These are phyloP conservation scores for Stenchaetothrips biformis DNA, from an alignment of 2,888 invertebrate genomes.

Conservation along the genomic window DNA sequence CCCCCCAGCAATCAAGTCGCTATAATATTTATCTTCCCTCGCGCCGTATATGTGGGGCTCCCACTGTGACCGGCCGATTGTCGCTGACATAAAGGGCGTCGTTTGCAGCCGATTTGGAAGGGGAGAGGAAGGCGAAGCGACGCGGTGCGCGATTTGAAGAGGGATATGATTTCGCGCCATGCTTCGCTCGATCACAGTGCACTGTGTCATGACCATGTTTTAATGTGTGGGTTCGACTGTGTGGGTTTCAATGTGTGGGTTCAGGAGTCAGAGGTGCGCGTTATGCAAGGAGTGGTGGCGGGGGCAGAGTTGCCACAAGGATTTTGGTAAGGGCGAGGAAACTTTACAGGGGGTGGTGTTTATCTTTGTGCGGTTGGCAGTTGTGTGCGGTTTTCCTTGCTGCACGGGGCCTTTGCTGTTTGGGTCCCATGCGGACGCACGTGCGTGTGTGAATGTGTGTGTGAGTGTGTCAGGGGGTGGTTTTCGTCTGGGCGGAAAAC, in stretches of 20 bases:
- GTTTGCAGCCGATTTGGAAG: too few species aligned
- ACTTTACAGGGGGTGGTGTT: neutral
- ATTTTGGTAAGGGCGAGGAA: neutral
- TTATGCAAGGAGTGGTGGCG: neutral
- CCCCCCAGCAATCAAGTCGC: neutral
- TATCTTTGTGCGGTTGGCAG: neutral
- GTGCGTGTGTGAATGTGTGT: too few species aligned
- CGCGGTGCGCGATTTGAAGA: too few species aligned
- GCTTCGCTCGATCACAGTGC: too few species aligned
- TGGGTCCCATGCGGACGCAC: neutral
- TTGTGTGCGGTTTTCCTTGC: neutral
- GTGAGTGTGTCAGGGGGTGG: too few species aligned
- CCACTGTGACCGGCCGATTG: neutral
- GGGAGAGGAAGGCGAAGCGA: too few species aligned
- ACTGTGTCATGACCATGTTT: too few species aligned
- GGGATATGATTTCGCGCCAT: too few species aligned
- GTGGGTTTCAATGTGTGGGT: too few species aligned
- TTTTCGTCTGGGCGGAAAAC: too few species aligned
- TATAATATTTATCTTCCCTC: slow-evolving; percentile 7
- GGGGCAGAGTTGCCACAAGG: too few species aligned
- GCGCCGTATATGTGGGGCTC: neutral
- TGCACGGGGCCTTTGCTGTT: neutral
- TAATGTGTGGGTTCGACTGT: too few species aligned
- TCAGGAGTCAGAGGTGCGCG: neutral
- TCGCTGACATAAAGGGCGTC: neutral